phyloP scores from a whole-genome alignment of 2,888 invertebrate genomes.

The Camptogramma bilineatum region DNA sequence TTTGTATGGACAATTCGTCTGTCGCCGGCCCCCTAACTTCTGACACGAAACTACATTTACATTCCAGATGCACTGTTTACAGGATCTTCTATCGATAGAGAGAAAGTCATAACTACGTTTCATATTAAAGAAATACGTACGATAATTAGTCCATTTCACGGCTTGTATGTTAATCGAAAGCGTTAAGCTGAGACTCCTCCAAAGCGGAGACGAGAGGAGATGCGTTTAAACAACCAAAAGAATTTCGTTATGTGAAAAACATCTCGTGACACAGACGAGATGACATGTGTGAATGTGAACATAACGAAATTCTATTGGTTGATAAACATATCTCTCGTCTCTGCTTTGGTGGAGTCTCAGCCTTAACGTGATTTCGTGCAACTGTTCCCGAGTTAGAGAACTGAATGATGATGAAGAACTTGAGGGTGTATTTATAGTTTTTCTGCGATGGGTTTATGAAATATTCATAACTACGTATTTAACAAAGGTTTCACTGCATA shows the following conservation, averaged over 20 bases:
- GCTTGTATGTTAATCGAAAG: neutral
- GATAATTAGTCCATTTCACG: neutral
- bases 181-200: no score
- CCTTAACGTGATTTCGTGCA: conserved; percentile 4
- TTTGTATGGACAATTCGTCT: no score
- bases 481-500: neutral
- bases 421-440: conserved; percentile 3
- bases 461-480: neutral
- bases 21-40: no score
- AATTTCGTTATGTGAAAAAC: no score
- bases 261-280: no score
- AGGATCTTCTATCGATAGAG: conserved; percentile 3
- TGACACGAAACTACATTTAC: neutral
- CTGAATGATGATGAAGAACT: conserved; percentile 7
- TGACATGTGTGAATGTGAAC: no score
- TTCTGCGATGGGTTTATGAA: conserved; percentile 2
- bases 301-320: no score
- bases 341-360: no score
- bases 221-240: no score
- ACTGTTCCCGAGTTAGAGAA: conserved; percentile 15
- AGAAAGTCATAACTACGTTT: neutral
- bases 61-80: neutral
- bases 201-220: no score
- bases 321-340: no score
- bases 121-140: neutral